Evolutionary conservation across 2,888 invertebrate species (phyloP).

Genomic region (Cephus spinipes): DNA sequence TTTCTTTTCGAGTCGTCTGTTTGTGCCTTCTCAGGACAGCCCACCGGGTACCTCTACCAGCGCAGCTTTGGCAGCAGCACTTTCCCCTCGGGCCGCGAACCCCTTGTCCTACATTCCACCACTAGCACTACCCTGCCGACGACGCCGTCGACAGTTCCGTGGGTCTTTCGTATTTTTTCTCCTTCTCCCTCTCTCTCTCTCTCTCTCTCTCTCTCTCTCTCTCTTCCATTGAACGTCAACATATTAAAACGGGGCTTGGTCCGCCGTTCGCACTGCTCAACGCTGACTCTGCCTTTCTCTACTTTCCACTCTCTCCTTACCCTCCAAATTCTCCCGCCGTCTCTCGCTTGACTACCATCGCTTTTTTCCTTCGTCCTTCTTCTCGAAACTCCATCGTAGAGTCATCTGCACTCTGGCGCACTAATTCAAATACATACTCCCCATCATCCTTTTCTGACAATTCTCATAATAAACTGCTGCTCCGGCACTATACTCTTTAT

Average conservation of each 20-base stretch:
- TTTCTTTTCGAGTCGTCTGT: conserved; percentile 56
- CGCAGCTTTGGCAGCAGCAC: conserved; percentile 21
- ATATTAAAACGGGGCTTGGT: conserved; percentile 55
- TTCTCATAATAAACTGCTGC: no score
- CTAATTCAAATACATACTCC: not conserved
- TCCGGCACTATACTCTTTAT: no score
- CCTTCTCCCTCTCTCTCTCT: conserved; percentile 20
- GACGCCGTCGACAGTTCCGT: conserved; percentile 12
- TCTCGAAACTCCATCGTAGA: no score
- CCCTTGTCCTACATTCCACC: conserved; percentile 14
- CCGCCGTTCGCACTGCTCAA: conserved; percentile 44
- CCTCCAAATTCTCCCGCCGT: not conserved
- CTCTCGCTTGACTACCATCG: not conserved
- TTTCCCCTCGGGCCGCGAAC: conserved; percentile 15
- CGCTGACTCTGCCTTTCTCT: conserved; percentile 55
- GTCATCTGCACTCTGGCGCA: not conserved
- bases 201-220: conserved; percentile 21
- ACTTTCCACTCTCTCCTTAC: conserved; percentile 10
- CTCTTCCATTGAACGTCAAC: conserved; percentile 50
- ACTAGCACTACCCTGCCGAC: conserved; percentile 18
- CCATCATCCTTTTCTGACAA: no score
- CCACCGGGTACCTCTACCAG: conserved; percentile 11
- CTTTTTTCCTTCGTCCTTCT: conserved; percentile 13
- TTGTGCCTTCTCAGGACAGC: conserved; percentile 42
- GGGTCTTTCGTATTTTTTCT: conserved; percentile 20